Percentiles rank a stretch among this genome's conserved stretches.
phyloP scores from a whole-genome alignment of 2,888 invertebrate genomes.

The Habroteleia sp. region DNA sequence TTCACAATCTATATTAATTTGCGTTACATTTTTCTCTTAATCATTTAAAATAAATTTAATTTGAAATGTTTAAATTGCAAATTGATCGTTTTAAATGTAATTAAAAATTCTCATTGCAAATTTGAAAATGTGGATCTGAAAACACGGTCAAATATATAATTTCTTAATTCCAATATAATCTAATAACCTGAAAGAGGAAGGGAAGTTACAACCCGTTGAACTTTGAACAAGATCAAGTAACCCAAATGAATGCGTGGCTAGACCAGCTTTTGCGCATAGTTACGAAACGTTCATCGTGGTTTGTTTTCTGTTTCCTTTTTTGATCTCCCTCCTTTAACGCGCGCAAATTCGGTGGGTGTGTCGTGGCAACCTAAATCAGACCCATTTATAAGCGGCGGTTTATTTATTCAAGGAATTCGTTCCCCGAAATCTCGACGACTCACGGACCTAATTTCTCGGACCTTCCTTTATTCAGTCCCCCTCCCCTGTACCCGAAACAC shows the following conservation, averaged over 20 bases:
- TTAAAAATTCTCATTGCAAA: no score
- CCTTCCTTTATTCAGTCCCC: constrained; percentile 42
- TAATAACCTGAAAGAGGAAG: no score
- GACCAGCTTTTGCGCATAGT: constrained; percentile 38
- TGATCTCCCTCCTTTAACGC: constrained; percentile 36
- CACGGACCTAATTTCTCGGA: constrained; percentile 61
- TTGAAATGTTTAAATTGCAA: no score
- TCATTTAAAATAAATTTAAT: no score
- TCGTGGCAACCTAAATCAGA: constrained; percentile 52
- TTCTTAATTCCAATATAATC: no score
- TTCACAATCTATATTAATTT: no score
- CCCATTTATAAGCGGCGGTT: constrained; percentile 60
- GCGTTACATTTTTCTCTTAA: no score
- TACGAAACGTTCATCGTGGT: constrained; percentile 30
- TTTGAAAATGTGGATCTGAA: no score
- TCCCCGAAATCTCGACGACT: constrained; percentile 58
- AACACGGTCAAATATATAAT: no score
- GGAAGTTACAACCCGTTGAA: constrained; percentile 31
- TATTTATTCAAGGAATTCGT: constrained; percentile 54
- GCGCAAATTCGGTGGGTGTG: constrained; percentile 54
- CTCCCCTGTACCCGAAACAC: constrained; percentile 40
- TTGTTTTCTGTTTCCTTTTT: not conserved
- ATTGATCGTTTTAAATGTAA: no score
- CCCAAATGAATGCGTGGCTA: constrained; percentile 26
- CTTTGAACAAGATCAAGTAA: constrained; percentile 27